Percentiles rank a stretch among this genome's conserved stretches.
phyloP scores from a whole-genome alignment of 2,888 invertebrate genomes.

The Phytoseiulus persimilis region DNA sequence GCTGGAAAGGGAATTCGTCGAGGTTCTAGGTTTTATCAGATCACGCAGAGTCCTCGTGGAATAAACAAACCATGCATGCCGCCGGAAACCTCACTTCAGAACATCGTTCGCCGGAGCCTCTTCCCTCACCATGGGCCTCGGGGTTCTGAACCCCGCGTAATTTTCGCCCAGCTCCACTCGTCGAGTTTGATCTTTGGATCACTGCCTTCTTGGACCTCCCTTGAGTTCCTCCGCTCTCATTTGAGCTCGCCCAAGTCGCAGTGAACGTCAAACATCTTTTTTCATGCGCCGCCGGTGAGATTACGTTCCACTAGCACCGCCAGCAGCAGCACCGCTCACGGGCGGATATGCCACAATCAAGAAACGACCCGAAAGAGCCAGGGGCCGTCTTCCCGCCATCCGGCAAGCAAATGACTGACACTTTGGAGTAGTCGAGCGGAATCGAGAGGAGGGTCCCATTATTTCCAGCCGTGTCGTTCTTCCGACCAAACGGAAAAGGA shows the following conservation, averaged over 20 bases:
- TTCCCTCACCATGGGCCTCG: no score
- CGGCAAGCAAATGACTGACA: not conserved
- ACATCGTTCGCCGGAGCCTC: no score
- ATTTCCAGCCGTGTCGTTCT: constrained; percentile 5
- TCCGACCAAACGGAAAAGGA: not conserved
- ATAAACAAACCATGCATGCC: no score
- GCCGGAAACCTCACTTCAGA: no score
- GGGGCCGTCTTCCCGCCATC: not conserved
- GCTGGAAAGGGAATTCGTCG: no score
- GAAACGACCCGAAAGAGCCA: not conserved
- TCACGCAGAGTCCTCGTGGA: no score
- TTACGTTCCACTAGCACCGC: not conserved
- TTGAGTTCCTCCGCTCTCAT: not conserved
- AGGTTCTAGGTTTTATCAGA: no score
- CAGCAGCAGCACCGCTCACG: not conserved
- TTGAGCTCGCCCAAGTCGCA: not conserved
- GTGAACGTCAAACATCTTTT: not conserved
- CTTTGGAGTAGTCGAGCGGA: not conserved
- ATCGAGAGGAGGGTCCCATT: not conserved
- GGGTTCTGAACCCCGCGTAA: no score
- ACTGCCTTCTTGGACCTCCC: no score
- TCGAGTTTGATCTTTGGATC: no score
- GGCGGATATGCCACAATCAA: not conserved
- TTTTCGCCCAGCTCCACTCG: no score
- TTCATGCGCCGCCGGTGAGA: not conserved